Evolutionary conservation across 1,140 invertebrate species (phyloP).

Genomic region (Psix sp.): DNA sequence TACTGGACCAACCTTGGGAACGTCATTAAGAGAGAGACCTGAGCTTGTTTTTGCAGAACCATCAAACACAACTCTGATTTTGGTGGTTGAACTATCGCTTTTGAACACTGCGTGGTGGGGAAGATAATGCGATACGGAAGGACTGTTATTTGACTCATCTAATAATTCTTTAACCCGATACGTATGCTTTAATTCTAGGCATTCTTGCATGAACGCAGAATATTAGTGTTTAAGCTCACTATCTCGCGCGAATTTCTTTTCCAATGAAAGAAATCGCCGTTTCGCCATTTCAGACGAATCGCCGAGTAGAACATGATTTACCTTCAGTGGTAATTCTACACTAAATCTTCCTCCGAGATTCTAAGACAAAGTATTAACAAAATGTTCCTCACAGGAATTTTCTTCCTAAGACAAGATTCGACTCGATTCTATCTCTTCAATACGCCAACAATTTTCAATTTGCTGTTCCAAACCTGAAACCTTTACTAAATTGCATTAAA

Average conservation of each 20-base stretch:
- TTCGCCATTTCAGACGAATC: constrained; percentile 41
- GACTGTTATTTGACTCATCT: not conserved
- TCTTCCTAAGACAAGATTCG: not conserved
- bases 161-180: not conserved
- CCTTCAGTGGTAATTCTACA: constrained; percentile 16
- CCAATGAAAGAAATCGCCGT: constrained; percentile 45
- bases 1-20: constrained; percentile 7
- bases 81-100: constrained; percentile 58
- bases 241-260: constrained; percentile 30
- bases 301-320: constrained; percentile 29
- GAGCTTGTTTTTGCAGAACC: constrained; percentile 56
- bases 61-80: constrained; percentile 70
- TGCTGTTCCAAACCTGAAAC: not conserved
- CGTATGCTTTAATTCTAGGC: constrained; percentile 69
- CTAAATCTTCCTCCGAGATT: constrained; percentile 9
- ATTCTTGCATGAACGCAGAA: constrained; percentile 67
- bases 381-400: constrained; percentile 12
- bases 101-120: constrained; percentile 14
- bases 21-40: constrained; percentile 44
- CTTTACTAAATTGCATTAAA: not conserved
- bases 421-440: not conserved
- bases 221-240: constrained; percentile 62
- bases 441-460: not conserved
- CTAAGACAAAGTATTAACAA: not conserved
- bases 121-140: not conserved